phyloP scores from a whole-genome alignment of 2,113 vertebrate genomes.

The Oncorhynchus keta region DNA sequence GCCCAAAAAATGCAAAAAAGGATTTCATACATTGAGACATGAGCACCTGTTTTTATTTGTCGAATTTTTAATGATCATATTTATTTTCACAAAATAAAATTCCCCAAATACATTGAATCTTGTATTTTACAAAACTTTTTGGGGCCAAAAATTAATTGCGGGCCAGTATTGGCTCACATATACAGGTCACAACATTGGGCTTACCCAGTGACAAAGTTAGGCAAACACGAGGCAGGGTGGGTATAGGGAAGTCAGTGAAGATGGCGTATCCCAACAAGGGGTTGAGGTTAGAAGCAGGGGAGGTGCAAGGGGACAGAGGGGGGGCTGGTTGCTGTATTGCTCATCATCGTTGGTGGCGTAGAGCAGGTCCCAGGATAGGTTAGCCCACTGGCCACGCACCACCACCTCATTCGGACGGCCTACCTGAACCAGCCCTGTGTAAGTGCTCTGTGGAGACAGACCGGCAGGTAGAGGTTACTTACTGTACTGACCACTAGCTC shows the following conservation, averaged over 20 bases:
- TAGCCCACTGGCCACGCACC: conserved; percentile 94
- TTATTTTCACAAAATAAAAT: too few relatives aligned
- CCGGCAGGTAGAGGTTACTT: neutral
- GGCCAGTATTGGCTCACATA: too few relatives aligned
- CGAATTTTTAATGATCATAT: too few relatives aligned
- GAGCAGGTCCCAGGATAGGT: conserved; percentile 96
- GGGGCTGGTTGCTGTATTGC: conserved; percentile 92
- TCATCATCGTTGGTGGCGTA: conserved; percentile 97
- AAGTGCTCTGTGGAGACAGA: conserved; percentile 79
- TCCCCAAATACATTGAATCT: too few relatives aligned
- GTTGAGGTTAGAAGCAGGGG: conserved; percentile 76
- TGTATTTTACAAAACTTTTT: too few relatives aligned
- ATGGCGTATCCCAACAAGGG: neutral
- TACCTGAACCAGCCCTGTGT: conserved; percentile 87
- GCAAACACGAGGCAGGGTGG: neutral
- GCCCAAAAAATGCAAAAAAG: too few relatives aligned
- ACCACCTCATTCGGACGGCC: conserved; percentile 89
- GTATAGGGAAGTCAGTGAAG: too few relatives aligned
- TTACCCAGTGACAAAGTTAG: neutral
- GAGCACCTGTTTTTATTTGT: too few relatives aligned
- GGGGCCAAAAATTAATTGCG: too few relatives aligned
- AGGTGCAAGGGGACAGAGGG: conserved; percentile 87
- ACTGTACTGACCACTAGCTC: too few relatives aligned
- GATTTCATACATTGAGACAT: too few relatives aligned
- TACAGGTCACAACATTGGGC: too few relatives aligned